Evolutionary conservation across 2,888 invertebrate genomes (phyloP).

Genomic region (Empis livida): DNA sequence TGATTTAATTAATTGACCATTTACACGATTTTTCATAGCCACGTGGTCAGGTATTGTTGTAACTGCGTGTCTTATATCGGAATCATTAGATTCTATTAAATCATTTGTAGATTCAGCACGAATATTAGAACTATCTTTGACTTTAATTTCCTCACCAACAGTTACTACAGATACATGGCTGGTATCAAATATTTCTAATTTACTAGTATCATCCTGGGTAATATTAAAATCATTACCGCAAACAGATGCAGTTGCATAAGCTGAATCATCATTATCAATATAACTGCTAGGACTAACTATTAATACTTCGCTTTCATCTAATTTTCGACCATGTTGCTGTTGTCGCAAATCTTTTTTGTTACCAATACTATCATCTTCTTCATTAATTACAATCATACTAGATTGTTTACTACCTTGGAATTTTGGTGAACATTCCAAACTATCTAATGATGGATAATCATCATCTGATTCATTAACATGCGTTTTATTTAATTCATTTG

Average conservation of each 20-base stretch:
- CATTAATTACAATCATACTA: constrained; percentile 27
- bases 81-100: constrained; percentile 5
- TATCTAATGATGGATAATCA: constrained; percentile 63
- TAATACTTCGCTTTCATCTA: constrained; percentile 77
- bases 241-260: constrained; percentile 36
- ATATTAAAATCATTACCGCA: constrained; percentile 23
- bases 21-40: constrained; percentile 30
- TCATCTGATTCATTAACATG: constrained; percentile 55
- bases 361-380: constrained; percentile 12
- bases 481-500: constrained; percentile 62
- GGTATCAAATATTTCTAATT: constrained; percentile 48
- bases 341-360: constrained; percentile 8
- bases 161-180: constrained; percentile 88
- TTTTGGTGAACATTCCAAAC: constrained; percentile 45
- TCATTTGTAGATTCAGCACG: constrained; percentile 21
- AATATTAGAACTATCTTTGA: constrained; percentile 51
- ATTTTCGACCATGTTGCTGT: constrained; percentile 43
- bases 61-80: background rate
- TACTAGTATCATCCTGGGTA: constrained; percentile 16
- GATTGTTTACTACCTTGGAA: constrained; percentile 21
- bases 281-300: constrained; percentile 57
- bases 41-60: too few species aligned
- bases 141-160: constrained; percentile 69
- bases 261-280: constrained; percentile 47
- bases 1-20: constrained; percentile 36